Conservation (phyloP, 2,113 vertebrate genomes). For the Pipa parva region DNA sequence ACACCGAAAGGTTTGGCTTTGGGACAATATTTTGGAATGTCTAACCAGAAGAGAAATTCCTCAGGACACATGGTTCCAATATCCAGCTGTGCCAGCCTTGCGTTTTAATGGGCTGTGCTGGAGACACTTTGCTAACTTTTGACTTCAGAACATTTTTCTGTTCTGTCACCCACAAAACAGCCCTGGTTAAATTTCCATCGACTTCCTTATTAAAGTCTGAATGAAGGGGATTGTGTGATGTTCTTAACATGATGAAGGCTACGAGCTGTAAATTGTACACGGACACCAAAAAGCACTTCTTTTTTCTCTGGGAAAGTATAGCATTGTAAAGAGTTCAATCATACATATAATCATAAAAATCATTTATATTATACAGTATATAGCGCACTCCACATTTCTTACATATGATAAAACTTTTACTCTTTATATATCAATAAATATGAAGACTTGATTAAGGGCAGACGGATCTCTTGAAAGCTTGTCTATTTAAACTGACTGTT, state of each 20-base stretch:
- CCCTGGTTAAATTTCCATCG: slow-evolving; percentile 73
- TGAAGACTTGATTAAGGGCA: no score
- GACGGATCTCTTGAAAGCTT: no score
- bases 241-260: slow-evolving; percentile 75
- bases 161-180: slow-evolving; percentile 91
- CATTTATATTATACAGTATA: no score
- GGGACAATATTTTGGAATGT: slow-evolving; percentile 99
- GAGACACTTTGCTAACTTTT: slow-evolving; percentile 91
- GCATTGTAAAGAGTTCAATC: slow-evolving; percentile 65
- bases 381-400: no score
- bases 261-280: slow-evolving; percentile 68
- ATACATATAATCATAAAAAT: no score
- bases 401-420: no score
- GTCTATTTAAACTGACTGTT: no score
- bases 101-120: slow-evolving; percentile 98
- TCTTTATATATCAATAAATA: no score
- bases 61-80: slow-evolving; percentile 98
- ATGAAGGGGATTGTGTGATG: slow-evolving; percentile 81
- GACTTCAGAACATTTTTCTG: slow-evolving; percentile 86
- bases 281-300: slow-evolving; percentile 75
- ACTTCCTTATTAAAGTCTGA: slow-evolving; percentile 79
- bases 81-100: slow-evolving; percentile 87
- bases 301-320: slow-evolving; percentile 73
- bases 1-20: slow-evolving; percentile 98
- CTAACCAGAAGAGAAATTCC: slow-evolving; percentile 97